Percentiles rank a stretch among this genome's conserved stretches.
Conservation (phyloP, 2,113 vertebrate species). For the Polypterus senegalus region DNA sequence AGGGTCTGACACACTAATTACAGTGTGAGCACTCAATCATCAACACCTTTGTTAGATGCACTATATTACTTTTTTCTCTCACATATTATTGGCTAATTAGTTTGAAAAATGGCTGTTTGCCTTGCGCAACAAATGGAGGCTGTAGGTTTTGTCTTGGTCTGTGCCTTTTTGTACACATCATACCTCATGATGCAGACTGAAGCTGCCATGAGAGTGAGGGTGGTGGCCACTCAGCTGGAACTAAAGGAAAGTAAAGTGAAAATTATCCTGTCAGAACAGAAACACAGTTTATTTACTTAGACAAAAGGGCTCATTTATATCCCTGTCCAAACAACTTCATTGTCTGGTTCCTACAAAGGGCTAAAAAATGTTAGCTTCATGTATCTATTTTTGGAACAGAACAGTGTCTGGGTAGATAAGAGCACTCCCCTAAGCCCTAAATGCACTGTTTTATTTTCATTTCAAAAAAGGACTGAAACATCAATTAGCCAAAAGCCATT, state of each 20-base stretch:
- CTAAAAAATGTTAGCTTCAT: constrained; percentile 57
- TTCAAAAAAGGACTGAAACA: constrained; percentile 79
- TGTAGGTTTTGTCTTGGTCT: constrained; percentile 69
- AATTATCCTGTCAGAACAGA: constrained; percentile 85
- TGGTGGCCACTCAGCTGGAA: constrained; percentile 73
- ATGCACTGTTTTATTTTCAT: constrained; percentile 78
- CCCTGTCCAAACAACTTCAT: constrained; percentile 88
- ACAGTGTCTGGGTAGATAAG: constrained; percentile 68
- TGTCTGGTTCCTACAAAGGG: constrained; percentile 72
- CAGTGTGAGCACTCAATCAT: constrained; percentile 98
- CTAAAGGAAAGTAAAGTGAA: constrained; percentile 81
- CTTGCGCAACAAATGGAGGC: constrained; percentile 79
- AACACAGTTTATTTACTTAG: constrained; percentile 93
- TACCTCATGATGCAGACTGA: constrained; percentile 64
- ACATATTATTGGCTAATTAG: constrained; percentile 98
- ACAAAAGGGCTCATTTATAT: constrained; percentile 94
- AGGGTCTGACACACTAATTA: constrained; percentile 97
- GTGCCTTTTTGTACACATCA: constrained; percentile 71
- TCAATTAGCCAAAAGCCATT: constrained; percentile 84
- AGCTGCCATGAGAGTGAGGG: constrained; percentile 59
- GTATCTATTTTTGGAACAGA: constrained; percentile 66
- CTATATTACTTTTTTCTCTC: constrained; percentile 77
- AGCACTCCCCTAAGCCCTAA: constrained; percentile 60
- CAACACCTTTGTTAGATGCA: constrained; percentile 98
- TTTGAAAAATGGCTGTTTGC: constrained; percentile 95